These are phyloP conservation scores for Pollenia amentaria DNA, from an alignment of 2,888 invertebrate genomes.

Conservation along the genomic window DNA sequence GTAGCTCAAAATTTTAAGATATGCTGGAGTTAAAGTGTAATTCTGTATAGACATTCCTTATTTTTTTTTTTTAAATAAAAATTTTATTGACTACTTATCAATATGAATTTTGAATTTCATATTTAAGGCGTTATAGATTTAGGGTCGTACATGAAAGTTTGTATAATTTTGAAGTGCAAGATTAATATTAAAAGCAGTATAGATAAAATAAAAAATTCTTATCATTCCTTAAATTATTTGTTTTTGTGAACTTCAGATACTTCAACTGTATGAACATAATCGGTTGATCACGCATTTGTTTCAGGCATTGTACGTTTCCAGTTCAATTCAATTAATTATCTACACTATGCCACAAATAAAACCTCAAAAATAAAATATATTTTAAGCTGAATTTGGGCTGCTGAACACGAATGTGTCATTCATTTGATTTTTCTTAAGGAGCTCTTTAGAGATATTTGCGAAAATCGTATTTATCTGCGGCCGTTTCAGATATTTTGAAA, in stretches of 20 bases:
- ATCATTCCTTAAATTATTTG: slow-evolving; percentile 1
- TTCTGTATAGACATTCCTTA: no score
- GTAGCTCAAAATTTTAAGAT: no score
- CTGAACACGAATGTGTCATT: no score
- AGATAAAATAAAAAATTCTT: slow-evolving; percentile 18
- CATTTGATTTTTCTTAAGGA: no score
- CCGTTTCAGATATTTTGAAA: no score
- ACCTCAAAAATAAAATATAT: no score
- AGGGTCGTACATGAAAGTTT: neutral
- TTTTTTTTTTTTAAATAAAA: no score
- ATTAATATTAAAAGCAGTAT: slow-evolving; percentile 10
- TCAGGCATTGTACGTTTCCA: neutral
- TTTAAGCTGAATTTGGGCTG: no score
- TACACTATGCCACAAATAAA: neutral
- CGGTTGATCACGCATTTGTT: neutral
- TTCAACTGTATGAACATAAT: neutral
- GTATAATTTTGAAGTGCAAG: slow-evolving; percentile 22
- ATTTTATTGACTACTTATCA: no score
- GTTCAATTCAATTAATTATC: neutral
- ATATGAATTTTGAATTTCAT: neutral
- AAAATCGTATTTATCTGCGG: no score
- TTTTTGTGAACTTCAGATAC: neutral
- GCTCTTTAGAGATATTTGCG: no score
- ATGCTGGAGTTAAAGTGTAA: no score
- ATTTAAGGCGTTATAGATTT: neutral